Conservation (phyloP, 2,888 invertebrate species). For the Parnassius smintheus region DNA sequence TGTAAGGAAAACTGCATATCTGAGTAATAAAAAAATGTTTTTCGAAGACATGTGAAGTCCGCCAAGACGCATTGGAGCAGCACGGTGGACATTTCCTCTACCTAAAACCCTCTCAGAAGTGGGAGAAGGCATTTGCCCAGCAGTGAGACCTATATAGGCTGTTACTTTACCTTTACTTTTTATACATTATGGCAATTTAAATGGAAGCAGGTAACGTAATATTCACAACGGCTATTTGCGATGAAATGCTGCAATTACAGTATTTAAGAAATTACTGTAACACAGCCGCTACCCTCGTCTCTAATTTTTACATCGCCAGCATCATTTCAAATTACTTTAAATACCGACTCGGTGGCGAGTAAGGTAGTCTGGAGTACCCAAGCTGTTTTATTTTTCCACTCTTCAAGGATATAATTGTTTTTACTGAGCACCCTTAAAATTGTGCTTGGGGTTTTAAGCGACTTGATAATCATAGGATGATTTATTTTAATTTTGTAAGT, state of each 20-base stretch:
- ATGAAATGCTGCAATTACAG: background rate
- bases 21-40: too few relatives aligned
- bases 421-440: slow-evolving; percentile 34
- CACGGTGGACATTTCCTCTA: too few relatives aligned
- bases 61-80: too few relatives aligned
- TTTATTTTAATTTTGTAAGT: slow-evolving; percentile 7
- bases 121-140: too few relatives aligned
- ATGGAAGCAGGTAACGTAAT: too few relatives aligned
- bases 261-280: slow-evolving; percentile 1
- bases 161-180: too few relatives aligned
- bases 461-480: slow-evolving; percentile 13
- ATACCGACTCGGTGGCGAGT: slow-evolving; percentile 37
- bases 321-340: slow-evolving; percentile 35
- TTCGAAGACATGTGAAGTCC: too few relatives aligned
- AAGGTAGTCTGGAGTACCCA: slow-evolving; percentile 32
- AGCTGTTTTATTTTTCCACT: slow-evolving; percentile 39
- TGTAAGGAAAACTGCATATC: too few relatives aligned
- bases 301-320: slow-evolving; percentile 12
- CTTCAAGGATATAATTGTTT: slow-evolving; percentile 41
- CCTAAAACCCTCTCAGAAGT: too few relatives aligned
- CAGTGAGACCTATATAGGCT: too few relatives aligned
- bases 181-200: too few relatives aligned
- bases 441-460: slow-evolving; percentile 25
- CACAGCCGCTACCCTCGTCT: background rate
- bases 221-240: background rate